Evolutionary conservation across 2,113 vertebrate species (phyloP).

Genomic region (Morone saxatilis): DNA sequence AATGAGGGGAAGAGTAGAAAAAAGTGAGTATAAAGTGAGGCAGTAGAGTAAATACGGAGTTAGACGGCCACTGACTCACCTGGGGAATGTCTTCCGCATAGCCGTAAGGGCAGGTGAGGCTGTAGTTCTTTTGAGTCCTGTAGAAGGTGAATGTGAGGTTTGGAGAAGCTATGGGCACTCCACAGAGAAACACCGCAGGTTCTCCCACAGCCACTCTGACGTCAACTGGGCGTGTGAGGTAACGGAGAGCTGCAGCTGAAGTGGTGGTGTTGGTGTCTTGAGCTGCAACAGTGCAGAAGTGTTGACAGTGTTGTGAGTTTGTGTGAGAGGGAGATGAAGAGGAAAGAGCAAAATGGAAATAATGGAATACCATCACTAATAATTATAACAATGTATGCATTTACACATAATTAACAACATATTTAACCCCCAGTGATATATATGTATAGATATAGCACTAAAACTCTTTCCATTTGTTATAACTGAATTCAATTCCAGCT

Average conservation of each 20-base stretch:
- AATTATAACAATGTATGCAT: neutral
- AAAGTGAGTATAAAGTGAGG: neutral
- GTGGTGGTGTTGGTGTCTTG: neutral
- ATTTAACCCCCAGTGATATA: neutral
- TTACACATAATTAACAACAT: neutral
- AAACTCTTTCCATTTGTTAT: neutral
- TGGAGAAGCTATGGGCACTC: slow-evolving; percentile 4
- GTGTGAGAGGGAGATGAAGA: neutral
- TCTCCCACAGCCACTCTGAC: slow-evolving; percentile 67
- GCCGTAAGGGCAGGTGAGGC: slow-evolving; percentile 70
- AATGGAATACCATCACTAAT: neutral
- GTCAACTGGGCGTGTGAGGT: slow-evolving; percentile 51
- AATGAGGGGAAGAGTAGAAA: neutral
- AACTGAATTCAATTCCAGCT: neutral
- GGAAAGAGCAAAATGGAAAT: neutral
- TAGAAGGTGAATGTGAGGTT: slow-evolving; percentile 65
- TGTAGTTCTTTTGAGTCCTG: slow-evolving; percentile 55
- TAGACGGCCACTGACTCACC: slow-evolving; percentile 54
- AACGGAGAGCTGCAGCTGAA: neutral
- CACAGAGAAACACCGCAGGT: slow-evolving; percentile 75
- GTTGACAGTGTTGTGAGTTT: neutral
- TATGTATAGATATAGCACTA: no score
- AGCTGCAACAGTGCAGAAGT: slow-evolving; percentile 39
- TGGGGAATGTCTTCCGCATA: slow-evolving; percentile 46
- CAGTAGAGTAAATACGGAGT: neutral